These are phyloP conservation scores for Drosophila novamexicana DNA, from an alignment of 1,140 invertebrate species.

Conservation along the genomic window DNA sequence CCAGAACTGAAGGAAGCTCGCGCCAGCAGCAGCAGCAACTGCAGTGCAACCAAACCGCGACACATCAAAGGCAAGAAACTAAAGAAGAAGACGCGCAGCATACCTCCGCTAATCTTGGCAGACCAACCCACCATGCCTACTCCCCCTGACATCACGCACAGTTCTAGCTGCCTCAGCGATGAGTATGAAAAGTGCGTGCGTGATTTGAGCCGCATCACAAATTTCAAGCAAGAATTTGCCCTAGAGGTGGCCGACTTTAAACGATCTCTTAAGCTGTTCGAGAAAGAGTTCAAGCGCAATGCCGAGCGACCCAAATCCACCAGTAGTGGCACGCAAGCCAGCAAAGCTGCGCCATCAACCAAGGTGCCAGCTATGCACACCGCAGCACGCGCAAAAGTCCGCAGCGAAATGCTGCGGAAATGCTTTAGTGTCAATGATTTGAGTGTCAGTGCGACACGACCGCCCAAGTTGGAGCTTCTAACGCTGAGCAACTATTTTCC, in stretches of 20 bases:
- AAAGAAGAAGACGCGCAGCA: conserved; percentile 42
- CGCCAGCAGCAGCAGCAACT: conserved; percentile 40
- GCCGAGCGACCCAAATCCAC: conserved; percentile 54
- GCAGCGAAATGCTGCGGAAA: conserved; percentile 65
- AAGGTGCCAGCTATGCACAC: conserved; percentile 46
- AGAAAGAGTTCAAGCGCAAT: conserved; percentile 63
- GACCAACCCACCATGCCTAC: conserved; percentile 7
- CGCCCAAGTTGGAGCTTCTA: conserved; percentile 8
- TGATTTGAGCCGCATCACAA: conserved; percentile 59
- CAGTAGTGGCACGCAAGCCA: conserved; percentile 48
- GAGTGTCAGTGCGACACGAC: background rate
- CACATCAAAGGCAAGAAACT: conserved; percentile 46
- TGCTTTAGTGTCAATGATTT: conserved; percentile 73
- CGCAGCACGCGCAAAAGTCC: conserved; percentile 59
- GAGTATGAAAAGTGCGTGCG: conserved; percentile 66
- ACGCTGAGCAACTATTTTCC: conserved; percentile 51
- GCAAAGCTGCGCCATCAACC: conserved; percentile 18
- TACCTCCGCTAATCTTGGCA: conserved; percentile 14
- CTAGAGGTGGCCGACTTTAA: conserved; percentile 73
- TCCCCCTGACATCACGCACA: conserved; percentile 11
- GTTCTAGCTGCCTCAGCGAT: conserved; percentile 54
- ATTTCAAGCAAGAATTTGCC: conserved; percentile 73
- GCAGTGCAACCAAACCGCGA: conserved; percentile 51
- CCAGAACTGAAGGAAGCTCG: conserved; percentile 32
- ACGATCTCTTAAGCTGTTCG: conserved; percentile 64